Evolutionary conservation across 1,140 invertebrate genomes (phyloP).

Genomic region (Drosophila parvula): DNA sequence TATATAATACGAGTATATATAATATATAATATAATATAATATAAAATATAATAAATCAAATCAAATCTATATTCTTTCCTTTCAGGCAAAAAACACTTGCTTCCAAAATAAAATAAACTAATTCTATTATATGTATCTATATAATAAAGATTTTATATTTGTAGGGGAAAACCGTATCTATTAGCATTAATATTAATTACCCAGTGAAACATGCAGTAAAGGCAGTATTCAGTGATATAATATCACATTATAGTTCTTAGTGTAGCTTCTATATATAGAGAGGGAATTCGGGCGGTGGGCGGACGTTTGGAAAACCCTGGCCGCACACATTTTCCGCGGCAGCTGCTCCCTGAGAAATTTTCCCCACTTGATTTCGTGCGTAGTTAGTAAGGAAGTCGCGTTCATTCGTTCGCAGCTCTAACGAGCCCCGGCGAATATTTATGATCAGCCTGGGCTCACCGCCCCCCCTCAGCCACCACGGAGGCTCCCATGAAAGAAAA

Average conservation of each 20-base stretch:
- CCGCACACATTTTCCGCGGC: constrained; percentile 73
- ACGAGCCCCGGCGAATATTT: constrained; percentile 82
- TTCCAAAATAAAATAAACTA: no score
- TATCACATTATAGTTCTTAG: background rate
- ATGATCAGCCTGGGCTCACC: constrained; percentile 63
- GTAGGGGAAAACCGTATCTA: no score
- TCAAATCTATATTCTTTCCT: no score
- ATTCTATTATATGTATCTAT: no score
- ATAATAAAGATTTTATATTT: no score
- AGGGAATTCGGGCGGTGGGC: background rate
- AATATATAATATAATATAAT: no score
- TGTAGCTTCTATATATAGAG: background rate
- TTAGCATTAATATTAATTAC: no score
- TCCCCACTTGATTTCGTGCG: constrained; percentile 81
- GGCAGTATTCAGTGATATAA: no score
- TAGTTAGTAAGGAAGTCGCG: constrained; percentile 82
- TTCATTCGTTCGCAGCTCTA: constrained; percentile 75
- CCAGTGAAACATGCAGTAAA: no score
- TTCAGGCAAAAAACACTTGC: no score
- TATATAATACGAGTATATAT: no score
- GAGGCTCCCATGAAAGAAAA: constrained; percentile 7
- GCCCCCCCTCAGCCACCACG: background rate
- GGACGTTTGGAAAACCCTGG: constrained; percentile 29
- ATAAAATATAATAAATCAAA: no score
- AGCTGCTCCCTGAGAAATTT: constrained; percentile 71